phyloP scores from a whole-genome alignment of 1,140 invertebrate species.

The Ridgeia piscesae region DNA sequence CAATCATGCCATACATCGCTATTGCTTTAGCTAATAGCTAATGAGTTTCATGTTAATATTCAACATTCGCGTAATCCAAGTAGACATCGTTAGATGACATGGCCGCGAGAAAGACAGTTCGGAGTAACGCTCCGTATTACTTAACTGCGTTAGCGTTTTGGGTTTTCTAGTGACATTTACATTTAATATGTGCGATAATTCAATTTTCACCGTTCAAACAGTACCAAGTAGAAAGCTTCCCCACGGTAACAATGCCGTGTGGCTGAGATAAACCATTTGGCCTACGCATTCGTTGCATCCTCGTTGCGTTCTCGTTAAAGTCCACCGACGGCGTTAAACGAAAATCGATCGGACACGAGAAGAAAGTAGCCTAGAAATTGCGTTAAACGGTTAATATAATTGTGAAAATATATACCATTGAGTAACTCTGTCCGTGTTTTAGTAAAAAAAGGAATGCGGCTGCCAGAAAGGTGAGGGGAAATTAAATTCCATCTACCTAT shows the following conservation, averaged over 20 bases:
- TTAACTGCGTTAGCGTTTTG: too few relatives aligned
- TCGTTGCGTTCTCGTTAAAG: neutral
- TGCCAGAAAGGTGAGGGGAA: neutral
- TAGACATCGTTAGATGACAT: neutral
- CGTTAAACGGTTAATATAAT: neutral
- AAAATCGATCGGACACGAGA: neutral
- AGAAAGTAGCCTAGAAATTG: neutral
- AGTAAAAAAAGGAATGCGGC: neutral
- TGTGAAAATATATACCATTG: neutral
- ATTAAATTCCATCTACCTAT: neutral
- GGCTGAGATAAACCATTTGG: neutral
- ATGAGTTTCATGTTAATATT: too few relatives aligned
- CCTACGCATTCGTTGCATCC: neutral
- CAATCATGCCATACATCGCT: too few relatives aligned
- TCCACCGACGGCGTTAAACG: neutral
- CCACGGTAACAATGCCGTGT: neutral
- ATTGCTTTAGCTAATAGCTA: too few relatives aligned
- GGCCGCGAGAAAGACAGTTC: too few relatives aligned
- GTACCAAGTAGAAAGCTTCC: neutral
- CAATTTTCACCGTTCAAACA: neutral
- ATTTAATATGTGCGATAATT: neutral
- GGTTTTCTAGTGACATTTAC: too few relatives aligned
- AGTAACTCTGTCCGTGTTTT: neutral
- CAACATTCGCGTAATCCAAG: too few relatives aligned
- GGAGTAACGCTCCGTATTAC: too few relatives aligned